Evolutionary conservation across 2,888 invertebrate species (phyloP), one percentile per base, ranked within the genome.

Genomic region (Parochlus steinenii): DNA sequence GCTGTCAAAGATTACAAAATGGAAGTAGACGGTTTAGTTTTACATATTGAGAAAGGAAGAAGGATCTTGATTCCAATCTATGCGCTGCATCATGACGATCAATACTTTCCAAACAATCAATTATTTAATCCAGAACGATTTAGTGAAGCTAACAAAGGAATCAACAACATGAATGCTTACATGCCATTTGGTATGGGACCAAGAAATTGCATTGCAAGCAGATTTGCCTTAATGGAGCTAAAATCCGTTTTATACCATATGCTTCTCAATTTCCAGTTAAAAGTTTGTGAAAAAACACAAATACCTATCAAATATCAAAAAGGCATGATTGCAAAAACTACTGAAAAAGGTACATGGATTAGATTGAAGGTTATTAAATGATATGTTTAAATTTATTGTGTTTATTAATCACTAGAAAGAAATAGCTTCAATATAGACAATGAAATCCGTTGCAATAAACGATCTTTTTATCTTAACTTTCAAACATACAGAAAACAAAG

Each of bases 21-120:
- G 2, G 64, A 64, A 31, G 64, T 62, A 1, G 68, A 68, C 4
- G 65, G 65, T 1, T 12, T 8, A n/a, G 14, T 12, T 6, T n/a
- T 30, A 12, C n/a, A 5, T 3, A 19, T 30, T 19, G 30, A 30
- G 8, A 6, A 30, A 19, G 30, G 18, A 16, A 30, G 5, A 17
- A 30, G 12, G 12, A 19, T 30, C 7, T 4, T 30, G 18, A 6
- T 30, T 12, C 30, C 30, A 2, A 19, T 30, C 20, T 30, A 15
- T 11, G 30, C 11, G 2, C 11, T 30, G 18, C 30, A 30, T 30
- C 37, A 37, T 19, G 30, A 30, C 7, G 19, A 18, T 19, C 18
- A 17, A 17, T 30, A 19, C 10, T 30, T 17, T 8, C 30, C 18
- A 2, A 30, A 30, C 20, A 18, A 18, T 12, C 19, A 30, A 6